These are phyloP conservation scores for Apeltes quadracus DNA, from an alignment of 2,113 vertebrate species.

Conservation along the genomic window DNA sequence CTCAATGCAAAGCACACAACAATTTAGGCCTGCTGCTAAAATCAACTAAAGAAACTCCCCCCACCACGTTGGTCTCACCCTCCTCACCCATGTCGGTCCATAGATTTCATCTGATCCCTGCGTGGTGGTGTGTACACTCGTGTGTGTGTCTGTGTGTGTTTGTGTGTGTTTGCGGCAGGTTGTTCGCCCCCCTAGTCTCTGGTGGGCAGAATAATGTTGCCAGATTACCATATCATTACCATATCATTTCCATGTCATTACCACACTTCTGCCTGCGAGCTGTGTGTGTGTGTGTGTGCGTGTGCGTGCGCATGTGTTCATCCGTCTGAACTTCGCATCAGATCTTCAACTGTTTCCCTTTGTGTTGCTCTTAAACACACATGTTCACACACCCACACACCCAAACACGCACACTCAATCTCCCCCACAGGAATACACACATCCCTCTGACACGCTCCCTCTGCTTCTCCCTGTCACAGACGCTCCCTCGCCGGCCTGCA, in stretches of 20 bases:
- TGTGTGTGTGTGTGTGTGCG: conserved; percentile 22
- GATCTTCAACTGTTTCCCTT: conserved; percentile 70
- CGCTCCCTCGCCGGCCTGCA: conserved; percentile 52
- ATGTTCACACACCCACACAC: conserved; percentile 11
- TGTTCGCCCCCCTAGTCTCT: conserved; percentile 73
- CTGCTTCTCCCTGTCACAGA: conserved; percentile 58
- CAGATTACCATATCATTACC: conserved; percentile 85
- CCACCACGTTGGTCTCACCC: conserved; percentile 36
- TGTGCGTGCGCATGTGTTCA: conserved; percentile 12
- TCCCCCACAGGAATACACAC: conserved; percentile 59
- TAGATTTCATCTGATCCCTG: conserved; percentile 38
- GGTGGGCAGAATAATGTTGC: conserved; percentile 82
- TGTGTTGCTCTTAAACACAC: conserved; percentile 44
- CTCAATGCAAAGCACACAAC: background rate
- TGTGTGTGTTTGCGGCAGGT: conserved; percentile 65
- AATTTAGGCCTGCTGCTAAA: background rate
- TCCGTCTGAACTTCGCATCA: conserved; percentile 68
- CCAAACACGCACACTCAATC: conserved; percentile 9
- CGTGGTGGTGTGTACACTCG: conserved; percentile 36
- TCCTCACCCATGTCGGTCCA: conserved; percentile 46
- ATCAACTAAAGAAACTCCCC: conserved; percentile 5
- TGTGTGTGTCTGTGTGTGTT: conserved; percentile 27
- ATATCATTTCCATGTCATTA: conserved; percentile 84
- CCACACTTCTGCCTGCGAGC: conserved; percentile 51
- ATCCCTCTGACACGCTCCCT: conserved; percentile 53